Evolutionary conservation across 1,140 invertebrate genomes (phyloP).

Genomic region (Pogonognathellus flavescens): DNA sequence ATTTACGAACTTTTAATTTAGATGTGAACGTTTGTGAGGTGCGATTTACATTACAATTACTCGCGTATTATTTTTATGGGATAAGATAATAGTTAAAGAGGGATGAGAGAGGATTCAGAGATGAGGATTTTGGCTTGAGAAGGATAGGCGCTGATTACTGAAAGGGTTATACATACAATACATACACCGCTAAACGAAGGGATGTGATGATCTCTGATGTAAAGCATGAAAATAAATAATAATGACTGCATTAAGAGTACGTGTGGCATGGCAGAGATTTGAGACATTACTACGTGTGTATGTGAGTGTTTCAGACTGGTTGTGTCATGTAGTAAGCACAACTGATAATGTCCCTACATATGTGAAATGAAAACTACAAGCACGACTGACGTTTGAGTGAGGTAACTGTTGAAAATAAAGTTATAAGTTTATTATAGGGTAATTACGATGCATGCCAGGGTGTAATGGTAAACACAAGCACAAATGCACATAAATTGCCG

Average conservation of each 20-base stretch:
- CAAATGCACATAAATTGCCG: not conserved
- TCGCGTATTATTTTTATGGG: not conserved
- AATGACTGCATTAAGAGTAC: not conserved
- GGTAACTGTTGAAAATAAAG: not conserved
- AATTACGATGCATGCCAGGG: not conserved
- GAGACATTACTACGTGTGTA: not conserved
- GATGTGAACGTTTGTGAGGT: not conserved
- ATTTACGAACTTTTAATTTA: not conserved
- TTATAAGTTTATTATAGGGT: not conserved
- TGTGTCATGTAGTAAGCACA: not conserved
- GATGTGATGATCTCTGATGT: not conserved
- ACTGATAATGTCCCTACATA: not conserved
- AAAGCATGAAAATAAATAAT: conserved; percentile 8
- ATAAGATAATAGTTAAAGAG: too few relatives aligned
- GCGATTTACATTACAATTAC: not conserved
- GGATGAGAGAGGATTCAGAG: too few relatives aligned
- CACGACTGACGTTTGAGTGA: too few relatives aligned
- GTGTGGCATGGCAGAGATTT: not conserved
- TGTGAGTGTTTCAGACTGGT: not conserved
- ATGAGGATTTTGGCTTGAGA: too few relatives aligned
- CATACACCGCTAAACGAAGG: not conserved
- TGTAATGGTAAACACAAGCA: not conserved
- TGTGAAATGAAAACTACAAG: not conserved
- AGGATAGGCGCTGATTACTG: too few relatives aligned
- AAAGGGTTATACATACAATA: too few relatives aligned